Conservation (phyloP, 2,113 vertebrate species). For the Panthera uncia region DNA sequence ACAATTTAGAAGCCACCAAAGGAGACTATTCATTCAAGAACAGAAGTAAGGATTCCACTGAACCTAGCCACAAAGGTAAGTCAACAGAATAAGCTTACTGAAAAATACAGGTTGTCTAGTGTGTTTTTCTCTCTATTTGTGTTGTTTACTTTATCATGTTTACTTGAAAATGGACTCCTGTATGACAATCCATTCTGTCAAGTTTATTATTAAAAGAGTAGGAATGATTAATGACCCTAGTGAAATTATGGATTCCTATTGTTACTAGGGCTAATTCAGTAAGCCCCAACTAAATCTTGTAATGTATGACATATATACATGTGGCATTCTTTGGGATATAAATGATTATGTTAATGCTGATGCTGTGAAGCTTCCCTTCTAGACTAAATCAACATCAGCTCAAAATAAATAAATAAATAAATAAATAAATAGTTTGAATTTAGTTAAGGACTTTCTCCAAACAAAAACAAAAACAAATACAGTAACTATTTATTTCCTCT, state of each 20-base stretch:
- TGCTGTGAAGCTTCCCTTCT: conserved; percentile 2
- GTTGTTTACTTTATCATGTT: conserved; percentile 38
- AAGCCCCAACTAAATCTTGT: conserved; percentile 36
- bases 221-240: conserved; percentile 59
- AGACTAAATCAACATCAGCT: background rate
- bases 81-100: background rate
- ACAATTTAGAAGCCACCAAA: background rate
- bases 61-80: background rate
- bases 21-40: background rate
- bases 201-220: conserved; percentile 60
- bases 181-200: conserved; percentile 54
- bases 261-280: conserved; percentile 28
- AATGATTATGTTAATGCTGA: conserved; percentile 7
- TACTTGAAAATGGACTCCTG: conserved; percentile 63
- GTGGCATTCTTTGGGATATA: background rate
- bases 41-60: background rate
- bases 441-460: background rate
- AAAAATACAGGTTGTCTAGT: background rate
- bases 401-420: background rate
- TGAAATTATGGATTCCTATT: conserved; percentile 73
- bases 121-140: background rate
- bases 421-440: background rate
- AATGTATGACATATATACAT: background rate
- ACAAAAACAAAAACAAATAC: background rate
- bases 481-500: background rate